Evolutionary conservation across 2,888 invertebrate genomes (phyloP).

Genomic region (Scaptomyza polygonia): DNA sequence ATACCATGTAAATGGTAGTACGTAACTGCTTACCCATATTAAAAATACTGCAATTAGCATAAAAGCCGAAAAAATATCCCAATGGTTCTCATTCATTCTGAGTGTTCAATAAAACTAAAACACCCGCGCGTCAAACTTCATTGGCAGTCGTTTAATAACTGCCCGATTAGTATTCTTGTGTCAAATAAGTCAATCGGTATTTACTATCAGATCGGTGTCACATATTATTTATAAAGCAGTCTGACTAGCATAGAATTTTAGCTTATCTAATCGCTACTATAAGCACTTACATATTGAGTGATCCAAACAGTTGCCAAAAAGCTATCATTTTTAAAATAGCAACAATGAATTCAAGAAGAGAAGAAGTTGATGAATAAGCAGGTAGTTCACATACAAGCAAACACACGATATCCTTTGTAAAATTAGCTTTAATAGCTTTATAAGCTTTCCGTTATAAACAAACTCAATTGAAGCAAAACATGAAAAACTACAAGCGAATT

Average conservation of each 20-base stretch:
- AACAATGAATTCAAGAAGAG: not conserved
- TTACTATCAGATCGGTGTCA: constrained; percentile 17
- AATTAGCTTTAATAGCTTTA: no score
- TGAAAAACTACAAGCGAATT: no score
- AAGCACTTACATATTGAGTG: not conserved
- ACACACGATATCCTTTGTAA: no score
- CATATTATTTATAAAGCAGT: not conserved
- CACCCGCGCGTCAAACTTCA: constrained; percentile 22
- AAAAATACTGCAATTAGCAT: constrained; percentile 6
- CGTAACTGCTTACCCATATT: constrained; percentile 28
- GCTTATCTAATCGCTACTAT: constrained; percentile 20
- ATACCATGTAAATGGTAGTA: no score
- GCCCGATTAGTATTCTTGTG: constrained; percentile 16
- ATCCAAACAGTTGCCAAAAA: not conserved
- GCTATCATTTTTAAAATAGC: not conserved
- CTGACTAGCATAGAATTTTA: not conserved
- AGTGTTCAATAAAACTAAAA: constrained; percentile 4
- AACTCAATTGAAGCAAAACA: no score
- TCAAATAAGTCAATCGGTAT: not conserved
- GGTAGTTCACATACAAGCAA: not conserved
- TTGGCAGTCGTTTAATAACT: constrained; percentile 26
- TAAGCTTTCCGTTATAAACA: no score
- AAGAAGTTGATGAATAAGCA: not conserved
- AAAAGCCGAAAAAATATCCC: constrained; percentile 1
- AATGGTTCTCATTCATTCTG: constrained; percentile 10